phyloP scores from a whole-genome alignment of 2,888 invertebrate species.

The Orthosia cruda region DNA sequence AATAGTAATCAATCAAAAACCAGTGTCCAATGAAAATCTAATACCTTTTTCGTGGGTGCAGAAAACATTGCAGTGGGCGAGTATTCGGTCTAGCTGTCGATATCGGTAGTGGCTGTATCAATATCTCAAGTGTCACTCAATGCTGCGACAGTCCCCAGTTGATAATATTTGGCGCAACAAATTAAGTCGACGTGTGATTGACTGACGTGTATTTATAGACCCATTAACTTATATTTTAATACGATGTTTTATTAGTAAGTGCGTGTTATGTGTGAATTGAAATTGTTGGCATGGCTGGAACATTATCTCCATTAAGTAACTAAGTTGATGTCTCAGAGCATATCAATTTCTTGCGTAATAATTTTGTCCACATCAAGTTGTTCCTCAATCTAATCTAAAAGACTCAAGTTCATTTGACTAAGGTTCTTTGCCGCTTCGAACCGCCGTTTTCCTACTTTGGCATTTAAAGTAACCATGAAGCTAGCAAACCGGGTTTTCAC shows the following conservation, averaged over 20 bases:
- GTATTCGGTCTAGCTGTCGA: constrained; percentile 8
- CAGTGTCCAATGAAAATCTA: constrained; percentile 22
- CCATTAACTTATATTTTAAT: constrained; percentile 31
- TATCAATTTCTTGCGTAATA: background rate
- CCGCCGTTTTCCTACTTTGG: constrained; percentile 9
- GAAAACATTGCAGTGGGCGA: constrained; percentile 18
- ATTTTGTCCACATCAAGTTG: background rate
- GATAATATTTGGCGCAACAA: constrained; percentile 59
- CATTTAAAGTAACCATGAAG: constrained; percentile 33
- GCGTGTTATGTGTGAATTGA: constrained; percentile 14
- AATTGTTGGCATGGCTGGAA: background rate
- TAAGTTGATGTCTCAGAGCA: background rate
- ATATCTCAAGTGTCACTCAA: constrained; percentile 61
- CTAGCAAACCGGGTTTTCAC: constrained; percentile 12
- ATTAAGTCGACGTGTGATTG: constrained; percentile 66
- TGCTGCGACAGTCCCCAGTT: constrained; percentile 56
- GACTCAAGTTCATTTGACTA: background rate
- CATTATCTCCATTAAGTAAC: background rate
- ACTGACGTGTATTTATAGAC: constrained; percentile 51
- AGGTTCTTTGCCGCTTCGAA: background rate
- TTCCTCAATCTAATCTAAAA: background rate
- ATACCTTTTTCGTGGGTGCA: constrained; percentile 24
- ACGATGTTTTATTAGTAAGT: constrained; percentile 16
- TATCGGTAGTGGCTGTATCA: constrained; percentile 38
- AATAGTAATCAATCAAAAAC: background rate